Evolutionary conservation across 2,888 invertebrate genomes (phyloP).

Genomic region (Lepidonotus clava): DNA sequence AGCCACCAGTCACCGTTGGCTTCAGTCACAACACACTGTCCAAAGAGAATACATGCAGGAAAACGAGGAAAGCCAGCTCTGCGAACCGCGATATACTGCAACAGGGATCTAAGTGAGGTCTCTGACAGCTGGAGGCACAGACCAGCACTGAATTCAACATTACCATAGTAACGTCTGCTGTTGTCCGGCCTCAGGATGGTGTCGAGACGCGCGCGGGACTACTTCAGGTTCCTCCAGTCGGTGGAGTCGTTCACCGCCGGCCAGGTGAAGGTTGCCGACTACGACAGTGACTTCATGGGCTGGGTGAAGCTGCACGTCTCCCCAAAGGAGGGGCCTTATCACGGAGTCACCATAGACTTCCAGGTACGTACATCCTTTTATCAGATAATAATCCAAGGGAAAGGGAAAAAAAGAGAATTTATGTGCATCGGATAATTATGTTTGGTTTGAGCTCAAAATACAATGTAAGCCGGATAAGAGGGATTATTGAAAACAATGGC

Average conservation of each 20-base stretch:
- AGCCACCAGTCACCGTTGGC: no score
- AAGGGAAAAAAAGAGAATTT: background rate
- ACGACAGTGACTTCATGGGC: conserved; percentile 58
- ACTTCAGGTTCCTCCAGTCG: conserved; percentile 64
- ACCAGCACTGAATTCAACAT: background rate
- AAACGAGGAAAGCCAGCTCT: background rate
- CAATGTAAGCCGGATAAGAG: background rate
- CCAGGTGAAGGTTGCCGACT: conserved; percentile 67
- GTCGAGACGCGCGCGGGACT: conserved; percentile 62
- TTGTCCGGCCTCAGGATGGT: conserved; percentile 31
- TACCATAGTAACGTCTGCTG: background rate
- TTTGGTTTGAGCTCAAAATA: background rate
- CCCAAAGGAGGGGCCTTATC: conserved; percentile 70
- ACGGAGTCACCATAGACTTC: conserved; percentile 69
- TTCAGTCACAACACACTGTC: background rate
- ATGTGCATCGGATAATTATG: background rate
- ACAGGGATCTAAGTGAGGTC: no score
- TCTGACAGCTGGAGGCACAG: background rate
- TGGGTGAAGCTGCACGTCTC: conserved; percentile 64
- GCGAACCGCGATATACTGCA: background rate
- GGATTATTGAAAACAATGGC: no score
- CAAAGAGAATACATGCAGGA: background rate
- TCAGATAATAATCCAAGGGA: no score
- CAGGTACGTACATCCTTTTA: conserved; percentile 67
- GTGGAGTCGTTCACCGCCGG: conserved; percentile 65